These are phyloP conservation scores for Pedionomus torquatus DNA, from an alignment of 2,113 vertebrate genomes.

Conservation along the genomic window DNA sequence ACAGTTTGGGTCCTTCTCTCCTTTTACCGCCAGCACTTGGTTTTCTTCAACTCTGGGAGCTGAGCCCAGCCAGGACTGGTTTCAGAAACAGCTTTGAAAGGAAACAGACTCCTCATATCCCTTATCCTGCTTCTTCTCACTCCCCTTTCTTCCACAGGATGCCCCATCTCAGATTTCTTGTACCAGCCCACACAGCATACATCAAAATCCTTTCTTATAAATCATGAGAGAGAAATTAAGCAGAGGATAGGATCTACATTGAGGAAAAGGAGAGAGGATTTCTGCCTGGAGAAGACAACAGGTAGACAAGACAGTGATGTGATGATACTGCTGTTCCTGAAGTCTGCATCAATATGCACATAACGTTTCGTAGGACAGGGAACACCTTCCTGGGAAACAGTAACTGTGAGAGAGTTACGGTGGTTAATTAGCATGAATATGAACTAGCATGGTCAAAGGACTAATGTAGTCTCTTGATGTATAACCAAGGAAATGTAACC, in stretches of 20 bases:
- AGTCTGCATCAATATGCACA: neutral
- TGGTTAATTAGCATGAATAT: neutral
- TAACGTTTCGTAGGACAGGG: neutral
- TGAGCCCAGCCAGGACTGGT: neutral
- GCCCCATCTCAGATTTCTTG: neutral
- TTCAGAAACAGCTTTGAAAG: neutral
- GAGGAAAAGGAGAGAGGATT: neutral
- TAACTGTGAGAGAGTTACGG: neutral
- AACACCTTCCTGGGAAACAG: neutral
- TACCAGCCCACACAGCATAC: neutral
- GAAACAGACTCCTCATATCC: fast-evolving
- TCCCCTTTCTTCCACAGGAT: neutral
- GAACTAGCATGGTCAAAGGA: neutral
- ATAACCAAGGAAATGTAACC: neutral
- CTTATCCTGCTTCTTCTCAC: neutral
- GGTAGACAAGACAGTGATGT: neutral
- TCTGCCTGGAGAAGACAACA: neutral
- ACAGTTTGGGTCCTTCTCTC: neutral
- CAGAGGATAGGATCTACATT: neutral
- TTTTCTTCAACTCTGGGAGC: neutral
- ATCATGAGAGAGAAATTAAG: neutral
- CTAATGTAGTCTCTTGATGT: neutral
- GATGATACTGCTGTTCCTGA: neutral
- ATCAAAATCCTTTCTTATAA: neutral
- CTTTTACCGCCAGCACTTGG: neutral